Base-by-base conservation (phyloP, 23 tunicate genomes). In the Trididemnum clinides region DNA sequence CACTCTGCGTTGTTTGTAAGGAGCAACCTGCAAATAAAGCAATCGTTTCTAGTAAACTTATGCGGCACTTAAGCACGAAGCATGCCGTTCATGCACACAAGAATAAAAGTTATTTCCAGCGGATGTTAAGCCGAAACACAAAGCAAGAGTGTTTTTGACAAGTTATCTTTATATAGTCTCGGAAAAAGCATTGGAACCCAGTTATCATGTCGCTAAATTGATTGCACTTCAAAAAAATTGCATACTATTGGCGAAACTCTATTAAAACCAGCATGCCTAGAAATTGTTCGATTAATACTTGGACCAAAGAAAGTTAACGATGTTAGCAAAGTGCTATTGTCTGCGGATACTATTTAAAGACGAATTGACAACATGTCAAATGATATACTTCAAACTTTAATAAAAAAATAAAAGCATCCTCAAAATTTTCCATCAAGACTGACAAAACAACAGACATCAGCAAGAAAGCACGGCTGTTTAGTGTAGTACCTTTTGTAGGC, bases 21-120 rank as follows among this genome's bases (percentile, higher is more conserved):
- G 84, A 79, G 59, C 57, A 57, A 79, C 84, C 57, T 79, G 84
- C 72, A 50, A 79, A 79, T 57, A 35, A 79, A 79, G 84, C 73
- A 79, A 79, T 57, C 34, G 34, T 79, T 79, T 72, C 84, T 20
- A 79, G 30, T n/a, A 79, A 79, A 79, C 84, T 79, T 23, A 79
- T 79, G 30, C 35, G 84, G 20, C 84, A 57, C 59, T 79, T 79
- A 79, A 79, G 57, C 18, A 79, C 84, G 28, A 79, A 79, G 57
- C 84, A 79, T 79, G 35, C 84, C 30, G 33, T 33, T 79, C 69
- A 79, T 79, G 66, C 84, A 33, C 20, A 36, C 69, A 79, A 79
- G 73, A 51, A 79, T 34, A 51, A 22, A 39, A 37, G 37, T 4
- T n/a, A n/a, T n/a, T 74, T 74, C 81, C 81, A 35, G 81, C 59